Conservation (phyloP, 2,888 invertebrate genomes). For the Steinernema hermaphroditum region DNA sequence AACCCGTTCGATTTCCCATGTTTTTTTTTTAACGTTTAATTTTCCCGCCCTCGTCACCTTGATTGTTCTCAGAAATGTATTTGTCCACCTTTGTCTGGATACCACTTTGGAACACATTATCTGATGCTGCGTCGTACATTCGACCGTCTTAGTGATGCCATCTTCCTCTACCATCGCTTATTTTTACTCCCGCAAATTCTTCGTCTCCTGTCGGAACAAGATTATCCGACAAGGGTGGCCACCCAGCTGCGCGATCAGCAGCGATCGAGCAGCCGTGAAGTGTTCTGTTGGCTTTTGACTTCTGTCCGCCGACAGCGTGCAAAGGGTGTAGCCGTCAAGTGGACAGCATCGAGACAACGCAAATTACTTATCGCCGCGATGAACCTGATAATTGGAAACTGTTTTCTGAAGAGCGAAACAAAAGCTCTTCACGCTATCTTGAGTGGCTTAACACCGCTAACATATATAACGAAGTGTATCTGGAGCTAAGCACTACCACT, state of each 20-base stretch:
- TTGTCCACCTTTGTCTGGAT: too few species aligned
- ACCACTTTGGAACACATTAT: too few species aligned
- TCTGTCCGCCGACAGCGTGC: slow-evolving; percentile 17
- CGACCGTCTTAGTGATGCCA: too few species aligned
- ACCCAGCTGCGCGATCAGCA: neutral
- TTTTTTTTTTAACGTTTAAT: too few species aligned
- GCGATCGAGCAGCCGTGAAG: slow-evolving; percentile 9
- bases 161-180: too few species aligned
- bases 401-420: slow-evolving; percentile 25
- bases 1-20: too few species aligned
- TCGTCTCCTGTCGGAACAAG: neutral
- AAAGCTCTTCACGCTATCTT: slow-evolving; percentile 21
- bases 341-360: slow-evolving; percentile 26
- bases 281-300: slow-evolving; percentile 29
- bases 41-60: too few species aligned
- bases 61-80: too few species aligned
- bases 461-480: neutral
- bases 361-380: slow-evolving; percentile 27
- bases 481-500: neutral
- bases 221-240: slow-evolving; percentile 6
- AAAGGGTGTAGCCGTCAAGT: slow-evolving; percentile 27
- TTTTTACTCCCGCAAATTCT: neutral
- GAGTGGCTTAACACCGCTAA: slow-evolving; percentile 15
- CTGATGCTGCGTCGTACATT: too few species aligned
- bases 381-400: slow-evolving; percentile 29